phyloP scores from a whole-genome alignment of 2,113 vertebrate genomes.

The Cyprinodon variegatus region DNA sequence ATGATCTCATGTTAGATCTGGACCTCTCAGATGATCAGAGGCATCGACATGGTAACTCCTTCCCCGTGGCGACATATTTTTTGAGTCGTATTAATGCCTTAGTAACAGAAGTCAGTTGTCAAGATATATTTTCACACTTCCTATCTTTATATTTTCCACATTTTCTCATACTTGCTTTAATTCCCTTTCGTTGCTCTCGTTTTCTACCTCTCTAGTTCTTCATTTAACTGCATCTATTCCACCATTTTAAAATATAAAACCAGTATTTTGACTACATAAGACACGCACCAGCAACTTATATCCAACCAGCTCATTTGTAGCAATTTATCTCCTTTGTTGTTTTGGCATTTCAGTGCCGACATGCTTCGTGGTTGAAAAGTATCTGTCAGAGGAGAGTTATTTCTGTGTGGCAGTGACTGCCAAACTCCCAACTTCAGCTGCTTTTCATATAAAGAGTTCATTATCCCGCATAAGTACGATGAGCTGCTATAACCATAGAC shows the following conservation, averaged over 20 bases:
- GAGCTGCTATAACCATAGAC: neutral
- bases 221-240: conserved; percentile 31
- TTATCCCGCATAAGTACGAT: neutral
- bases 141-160: conserved; percentile 8
- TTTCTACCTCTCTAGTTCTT: conserved; percentile 13
- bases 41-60: conserved; percentile 84
- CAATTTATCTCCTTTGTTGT: conserved; percentile 56
- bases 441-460: conserved; percentile 13
- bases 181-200: conserved; percentile 9
- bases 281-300: conserved; percentile 54
- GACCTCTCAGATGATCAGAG: conserved; percentile 94
- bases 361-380: conserved; percentile 45
- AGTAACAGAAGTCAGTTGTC: neutral
- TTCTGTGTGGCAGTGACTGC: conserved; percentile 20
- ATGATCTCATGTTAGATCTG: conserved; percentile 96
- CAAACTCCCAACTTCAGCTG: conserved; percentile 15
- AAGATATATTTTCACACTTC: neutral
- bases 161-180: conserved; percentile 17
- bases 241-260: conserved; percentile 44
- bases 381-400: conserved; percentile 37
- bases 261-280: conserved; percentile 37
- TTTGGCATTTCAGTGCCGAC: conserved; percentile 56
- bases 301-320: conserved; percentile 57
- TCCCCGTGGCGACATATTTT: neutral
- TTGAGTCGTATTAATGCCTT: neutral